A percentile compares a stretch with the other conserved stretches of the same genome.
Conservation (phyloP, 2,888 invertebrate genomes). For the Acrobasis suavella region DNA sequence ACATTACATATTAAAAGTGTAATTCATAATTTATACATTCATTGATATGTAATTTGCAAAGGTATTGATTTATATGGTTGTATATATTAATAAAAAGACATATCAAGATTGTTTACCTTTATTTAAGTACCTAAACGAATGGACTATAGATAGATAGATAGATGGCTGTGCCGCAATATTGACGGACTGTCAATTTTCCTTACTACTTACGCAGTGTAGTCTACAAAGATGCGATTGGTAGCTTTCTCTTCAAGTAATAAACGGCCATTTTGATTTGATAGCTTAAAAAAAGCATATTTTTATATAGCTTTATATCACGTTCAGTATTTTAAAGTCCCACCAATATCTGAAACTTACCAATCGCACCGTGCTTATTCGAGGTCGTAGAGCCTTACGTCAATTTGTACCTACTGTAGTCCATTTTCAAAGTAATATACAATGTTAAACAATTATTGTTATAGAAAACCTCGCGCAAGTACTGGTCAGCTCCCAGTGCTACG, state of each 20-base stretch:
- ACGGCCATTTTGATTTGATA: conserved; percentile 13
- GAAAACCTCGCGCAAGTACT: not conserved
- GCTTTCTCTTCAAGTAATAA: not conserved
- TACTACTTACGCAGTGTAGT: not conserved
- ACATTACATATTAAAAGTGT: too few relatives aligned
- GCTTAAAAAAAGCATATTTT: conserved; percentile 14
- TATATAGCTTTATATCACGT: conserved; percentile 16
- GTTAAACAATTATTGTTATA: not conserved
- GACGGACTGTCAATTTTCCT: not conserved
- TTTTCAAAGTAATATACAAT: conserved; percentile 12
- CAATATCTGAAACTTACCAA: not conserved
- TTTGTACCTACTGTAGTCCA: conserved; percentile 5
- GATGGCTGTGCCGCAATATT: conserved; percentile 1
- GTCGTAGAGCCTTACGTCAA: not conserved
- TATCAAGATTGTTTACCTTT: too few relatives aligned
- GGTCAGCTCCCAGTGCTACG: not conserved
- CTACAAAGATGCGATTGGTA: not conserved
- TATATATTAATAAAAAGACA: too few relatives aligned
- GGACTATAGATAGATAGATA: too few relatives aligned
- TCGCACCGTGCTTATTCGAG: not conserved
- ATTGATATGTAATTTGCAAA: too few relatives aligned
- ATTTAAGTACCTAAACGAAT: too few relatives aligned
- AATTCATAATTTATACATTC: too few relatives aligned
- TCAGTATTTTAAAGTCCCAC: conserved; percentile 16
- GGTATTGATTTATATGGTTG: too few relatives aligned